Percentiles rank a stretch among this genome's conserved stretches.
Evolutionary conservation across 2,113 vertebrate species (phyloP).

Genomic region (Archocentrus centrarchus): DNA sequence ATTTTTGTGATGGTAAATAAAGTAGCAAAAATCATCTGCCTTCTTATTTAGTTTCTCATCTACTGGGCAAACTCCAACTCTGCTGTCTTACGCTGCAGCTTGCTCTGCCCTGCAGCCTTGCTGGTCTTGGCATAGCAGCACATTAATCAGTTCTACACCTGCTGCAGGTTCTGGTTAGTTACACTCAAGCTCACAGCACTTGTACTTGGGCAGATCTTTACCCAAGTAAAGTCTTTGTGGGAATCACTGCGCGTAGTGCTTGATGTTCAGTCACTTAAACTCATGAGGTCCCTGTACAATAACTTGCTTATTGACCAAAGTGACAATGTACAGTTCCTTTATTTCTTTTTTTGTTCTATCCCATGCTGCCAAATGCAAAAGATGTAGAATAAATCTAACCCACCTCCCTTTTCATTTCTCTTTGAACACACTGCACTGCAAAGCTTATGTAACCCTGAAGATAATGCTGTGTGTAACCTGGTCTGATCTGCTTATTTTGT

Average conservation of each 20-base stretch:
- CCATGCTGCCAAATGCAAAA: background rate
- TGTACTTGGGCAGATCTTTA: background rate
- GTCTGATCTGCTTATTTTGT: conserved; percentile 8
- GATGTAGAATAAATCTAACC: background rate
- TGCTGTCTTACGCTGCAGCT: background rate
- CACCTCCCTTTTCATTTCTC: background rate
- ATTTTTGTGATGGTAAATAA: background rate
- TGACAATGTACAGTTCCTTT: background rate
- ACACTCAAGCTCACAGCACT: background rate
- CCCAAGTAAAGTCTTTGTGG: background rate
- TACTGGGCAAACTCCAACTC: background rate
- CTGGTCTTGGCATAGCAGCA: background rate
- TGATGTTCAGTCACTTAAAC: background rate
- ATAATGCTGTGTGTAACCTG: background rate
- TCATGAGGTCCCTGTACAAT: background rate
- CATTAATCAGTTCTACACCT: background rate
- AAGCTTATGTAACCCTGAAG: background rate
- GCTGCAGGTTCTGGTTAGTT: background rate
- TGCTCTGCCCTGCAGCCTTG: background rate
- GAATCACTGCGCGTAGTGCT: background rate
- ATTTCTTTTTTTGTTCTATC: background rate
- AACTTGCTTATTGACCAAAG: background rate
- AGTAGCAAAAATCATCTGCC: background rate
- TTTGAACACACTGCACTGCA: background rate
- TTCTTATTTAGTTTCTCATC: background rate